phyloP scores from a whole-genome alignment of 2,113 vertebrate genomes.

The Plotosus lineatus region DNA sequence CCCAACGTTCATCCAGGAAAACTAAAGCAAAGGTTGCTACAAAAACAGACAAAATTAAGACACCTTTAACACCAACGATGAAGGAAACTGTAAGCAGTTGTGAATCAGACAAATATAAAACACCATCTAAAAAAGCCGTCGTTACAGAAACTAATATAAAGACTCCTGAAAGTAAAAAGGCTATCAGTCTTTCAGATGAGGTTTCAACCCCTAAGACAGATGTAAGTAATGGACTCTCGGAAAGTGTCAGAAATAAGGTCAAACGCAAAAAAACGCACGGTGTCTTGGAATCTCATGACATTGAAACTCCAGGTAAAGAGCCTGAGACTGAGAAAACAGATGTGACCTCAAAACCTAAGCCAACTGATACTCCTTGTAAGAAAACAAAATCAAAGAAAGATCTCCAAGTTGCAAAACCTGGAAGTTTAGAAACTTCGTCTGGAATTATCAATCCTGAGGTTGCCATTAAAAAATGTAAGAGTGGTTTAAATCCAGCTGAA shows the following conservation, averaged over 20 bases:
- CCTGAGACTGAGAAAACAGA: background rate
- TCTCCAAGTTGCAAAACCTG: background rate
- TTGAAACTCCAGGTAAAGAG: background rate
- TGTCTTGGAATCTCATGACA: background rate
- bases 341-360: background rate
- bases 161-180: background rate
- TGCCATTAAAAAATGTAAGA: background rate
- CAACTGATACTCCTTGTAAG: background rate
- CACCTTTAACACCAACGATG: background rate
- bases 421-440: background rate
- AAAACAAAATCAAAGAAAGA: conserved; percentile 26
- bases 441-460: background rate
- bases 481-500: background rate
- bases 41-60: conserved; percentile 7
- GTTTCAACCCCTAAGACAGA: background rate
- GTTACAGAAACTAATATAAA: background rate
- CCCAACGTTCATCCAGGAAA: conserved; percentile 2
- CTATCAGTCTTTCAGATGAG: background rate
- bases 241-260: background rate
- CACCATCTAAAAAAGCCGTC: background rate
- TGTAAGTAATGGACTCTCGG: background rate
- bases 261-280: conserved; percentile 25
- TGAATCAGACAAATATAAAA: background rate
- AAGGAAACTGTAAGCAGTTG: background rate
- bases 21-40: background rate